Conservation (phyloP, 2,888 invertebrate genomes). For the Drosophila niveifrons region DNA sequence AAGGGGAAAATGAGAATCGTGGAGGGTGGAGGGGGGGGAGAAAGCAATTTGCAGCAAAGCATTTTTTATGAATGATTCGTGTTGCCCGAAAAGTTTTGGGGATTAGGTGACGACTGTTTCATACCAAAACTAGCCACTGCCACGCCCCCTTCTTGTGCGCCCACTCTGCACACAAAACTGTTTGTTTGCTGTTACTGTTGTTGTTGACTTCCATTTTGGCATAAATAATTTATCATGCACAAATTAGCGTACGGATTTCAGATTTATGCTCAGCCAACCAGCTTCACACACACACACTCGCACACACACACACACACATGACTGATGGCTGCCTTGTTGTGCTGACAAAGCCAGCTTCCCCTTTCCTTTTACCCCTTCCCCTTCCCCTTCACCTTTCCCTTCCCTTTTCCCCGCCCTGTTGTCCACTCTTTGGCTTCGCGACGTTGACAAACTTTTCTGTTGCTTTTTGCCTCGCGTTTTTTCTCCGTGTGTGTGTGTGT, state of each 20-base stretch:
- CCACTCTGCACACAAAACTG: conserved; percentile 2
- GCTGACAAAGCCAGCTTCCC: conserved; percentile 45
- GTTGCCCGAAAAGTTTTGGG: conserved; percentile 51
- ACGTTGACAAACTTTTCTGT: conserved; percentile 58
- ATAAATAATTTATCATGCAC: conserved; percentile 84
- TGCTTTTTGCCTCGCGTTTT: conserved; percentile 21
- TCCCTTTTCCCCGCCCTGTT: not conserved
- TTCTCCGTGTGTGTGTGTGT: not conserved
- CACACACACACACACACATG: conserved; percentile 33
- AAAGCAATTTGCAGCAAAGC: conserved; percentile 35
- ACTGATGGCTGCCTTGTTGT: conserved; percentile 67
- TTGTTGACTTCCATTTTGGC: conserved; percentile 68
- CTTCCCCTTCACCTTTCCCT: not conserved
- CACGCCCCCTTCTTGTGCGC: not conserved
- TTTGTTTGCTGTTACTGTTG: conserved; percentile 40
- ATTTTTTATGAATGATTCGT: conserved; percentile 61
- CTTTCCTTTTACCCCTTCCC: not conserved
- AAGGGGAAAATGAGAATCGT: conserved; percentile 17
- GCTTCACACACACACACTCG: not conserved
- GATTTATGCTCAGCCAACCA: conserved; percentile 48
- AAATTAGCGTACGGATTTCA: conserved; percentile 79
- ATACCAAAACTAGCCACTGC: conserved; percentile 7
- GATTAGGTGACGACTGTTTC: conserved; percentile 53
- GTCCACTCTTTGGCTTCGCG: not conserved
- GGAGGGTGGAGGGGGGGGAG: no score